These are phyloP conservation scores for Brachionus rubens DNA, from an alignment of 1,140 invertebrate genomes.

Conservation along the genomic window DNA sequence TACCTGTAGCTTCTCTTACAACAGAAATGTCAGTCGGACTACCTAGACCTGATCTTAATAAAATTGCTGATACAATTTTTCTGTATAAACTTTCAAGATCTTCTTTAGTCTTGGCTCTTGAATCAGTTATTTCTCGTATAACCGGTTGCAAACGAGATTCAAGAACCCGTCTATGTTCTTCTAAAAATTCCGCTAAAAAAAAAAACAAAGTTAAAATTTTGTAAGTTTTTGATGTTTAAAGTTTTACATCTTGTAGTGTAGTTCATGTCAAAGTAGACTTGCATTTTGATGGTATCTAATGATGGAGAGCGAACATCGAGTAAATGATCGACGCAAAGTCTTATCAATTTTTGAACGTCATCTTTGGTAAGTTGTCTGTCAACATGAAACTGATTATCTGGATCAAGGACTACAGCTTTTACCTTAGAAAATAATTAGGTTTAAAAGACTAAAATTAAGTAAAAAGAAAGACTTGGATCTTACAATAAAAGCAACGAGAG, in stretches of 20 bases:
- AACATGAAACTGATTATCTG: conserved; percentile 60
- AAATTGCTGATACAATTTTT: conserved; percentile 61
- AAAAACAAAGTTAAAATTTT: conserved; percentile 46
- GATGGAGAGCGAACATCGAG: conserved; percentile 58
- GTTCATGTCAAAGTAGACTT: conserved; percentile 69
- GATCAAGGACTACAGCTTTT: conserved; percentile 61
- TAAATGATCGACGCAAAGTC: conserved; percentile 59
- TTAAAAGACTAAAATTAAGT: not conserved
- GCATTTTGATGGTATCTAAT: conserved; percentile 65
- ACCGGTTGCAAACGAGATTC: conserved; percentile 60
- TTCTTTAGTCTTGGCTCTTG: conserved; percentile 58
- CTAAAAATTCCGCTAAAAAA: conserved; percentile 58
- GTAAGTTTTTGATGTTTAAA: conserved; percentile 42
- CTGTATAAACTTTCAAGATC: conserved; percentile 60
- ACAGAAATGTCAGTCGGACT: conserved; percentile 61
- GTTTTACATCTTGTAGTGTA: conserved; percentile 65
- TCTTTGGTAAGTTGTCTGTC: conserved; percentile 60
- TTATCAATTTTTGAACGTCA: conserved; percentile 61
- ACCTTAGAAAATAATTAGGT: conserved; percentile 52
- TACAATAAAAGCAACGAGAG: conserved; percentile 61
- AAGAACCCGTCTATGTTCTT: conserved; percentile 60
- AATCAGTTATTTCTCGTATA: conserved; percentile 60
- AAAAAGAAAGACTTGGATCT: conserved; percentile 11
- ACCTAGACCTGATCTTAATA: conserved; percentile 59
- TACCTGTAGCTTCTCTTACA: conserved; percentile 64